Percentiles rank a stretch among this genome's conserved stretches.
phyloP scores from a whole-genome alignment of 2,888 invertebrate genomes.

The Drosophila neotestacea region DNA sequence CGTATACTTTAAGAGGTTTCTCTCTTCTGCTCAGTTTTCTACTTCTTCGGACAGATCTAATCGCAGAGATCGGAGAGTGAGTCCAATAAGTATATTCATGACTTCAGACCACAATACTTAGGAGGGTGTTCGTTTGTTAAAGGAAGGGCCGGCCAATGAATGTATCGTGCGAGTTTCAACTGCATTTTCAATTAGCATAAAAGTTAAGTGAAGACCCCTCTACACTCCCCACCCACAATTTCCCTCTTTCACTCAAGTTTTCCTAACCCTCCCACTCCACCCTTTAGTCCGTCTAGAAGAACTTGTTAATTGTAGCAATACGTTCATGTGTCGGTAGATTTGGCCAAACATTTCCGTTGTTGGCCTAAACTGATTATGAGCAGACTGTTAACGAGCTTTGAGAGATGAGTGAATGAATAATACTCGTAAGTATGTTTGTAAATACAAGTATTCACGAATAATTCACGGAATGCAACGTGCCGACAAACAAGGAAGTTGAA shows the following conservation, averaged over 20 bases:
- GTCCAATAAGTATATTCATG: conserved; percentile 11
- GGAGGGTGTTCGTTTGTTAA: background rate
- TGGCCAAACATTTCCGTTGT: conserved; percentile 56
- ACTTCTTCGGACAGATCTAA: conserved; percentile 6
- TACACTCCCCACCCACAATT: background rate
- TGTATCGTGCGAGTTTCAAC: conserved; percentile 27
- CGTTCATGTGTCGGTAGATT: conserved; percentile 9
- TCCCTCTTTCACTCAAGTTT: background rate
- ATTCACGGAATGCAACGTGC: conserved; percentile 40
- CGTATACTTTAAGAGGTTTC: background rate
- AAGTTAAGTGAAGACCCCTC: conserved; percentile 14
- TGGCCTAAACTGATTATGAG: conserved; percentile 51
- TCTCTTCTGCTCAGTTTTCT: background rate
- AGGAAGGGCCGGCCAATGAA: background rate
- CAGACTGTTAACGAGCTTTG: conserved; percentile 55
- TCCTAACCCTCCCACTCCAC: background rate
- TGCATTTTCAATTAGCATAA: conserved; percentile 66
- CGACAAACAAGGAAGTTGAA: conserved; percentile 52
- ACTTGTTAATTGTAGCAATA: conserved; percentile 61
- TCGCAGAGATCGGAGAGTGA: conserved; percentile 3
- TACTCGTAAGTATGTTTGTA: background rate
- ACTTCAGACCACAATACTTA: conserved; percentile 1
- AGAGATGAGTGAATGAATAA: conserved; percentile 3
- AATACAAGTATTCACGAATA: conserved; percentile 29
- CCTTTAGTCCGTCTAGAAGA: conserved; percentile 16